Evolutionary conservation across 2,113 vertebrate species (phyloP), one percentile per base, ranked within the genome.

Genomic region (Typhlomys cinereus): DNA sequence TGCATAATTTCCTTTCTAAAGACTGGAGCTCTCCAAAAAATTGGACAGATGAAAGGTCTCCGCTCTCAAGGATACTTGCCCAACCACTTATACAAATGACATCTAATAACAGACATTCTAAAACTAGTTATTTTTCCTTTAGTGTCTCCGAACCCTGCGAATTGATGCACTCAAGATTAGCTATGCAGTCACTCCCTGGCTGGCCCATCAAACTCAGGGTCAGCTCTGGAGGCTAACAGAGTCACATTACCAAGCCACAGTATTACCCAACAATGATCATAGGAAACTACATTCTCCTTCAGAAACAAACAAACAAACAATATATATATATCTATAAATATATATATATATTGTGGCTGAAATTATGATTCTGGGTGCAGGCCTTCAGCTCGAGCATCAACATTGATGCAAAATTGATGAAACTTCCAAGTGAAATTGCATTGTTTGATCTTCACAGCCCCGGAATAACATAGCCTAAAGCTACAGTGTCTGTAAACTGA

Each of bases 401-500:
- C 98, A 98, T 96, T 97, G 98, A 99, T 98, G 98, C 98, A 98
- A 98, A 99, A 99, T 98, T 98, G 98, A 98, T 98, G 98, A 98
- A 98, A 98, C 98, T 98, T 98, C 97, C 97, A 97, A 98, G 98
- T 96, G 97, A 98, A 98, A 98, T 98, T 98, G 97, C 97, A 97
- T 98, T 98, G 98, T 99, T 98, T 98, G 98, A 99, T 99, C 98
- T 98, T 98, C 97, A 98, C 97, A 98, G 97, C 98, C 97, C 98
- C 97, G 97, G 97, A 98, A 98, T 98, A 98, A 98, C 98, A 98
- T 98, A 96, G 98, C 98, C 98, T 98, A 98, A 98, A 98, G 98
- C 98, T 98, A 98, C 97, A 97, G 98, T 98, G 98, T 97, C 98
- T 98, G 98, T 98, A 98, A 98, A 98, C 98, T 98, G 98, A 97